These are phyloP conservation scores for Trichomalopsis sarcophagae DNA, from an alignment of 1,140 invertebrate genomes.

Conservation along the genomic window DNA sequence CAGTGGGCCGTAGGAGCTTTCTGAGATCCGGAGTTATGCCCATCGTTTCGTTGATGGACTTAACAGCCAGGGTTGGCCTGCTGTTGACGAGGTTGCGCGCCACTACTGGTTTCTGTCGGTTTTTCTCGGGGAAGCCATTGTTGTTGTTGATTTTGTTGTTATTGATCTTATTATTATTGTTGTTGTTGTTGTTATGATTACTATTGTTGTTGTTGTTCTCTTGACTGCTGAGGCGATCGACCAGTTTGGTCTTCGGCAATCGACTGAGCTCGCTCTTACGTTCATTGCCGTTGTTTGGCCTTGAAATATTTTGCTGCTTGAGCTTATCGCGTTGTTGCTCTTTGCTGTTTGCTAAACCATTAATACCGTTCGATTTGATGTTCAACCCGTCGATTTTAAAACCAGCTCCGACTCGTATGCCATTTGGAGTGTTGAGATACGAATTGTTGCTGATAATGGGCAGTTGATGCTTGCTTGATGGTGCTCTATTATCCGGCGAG, in stretches of 20 bases:
- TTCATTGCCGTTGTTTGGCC: neutral
- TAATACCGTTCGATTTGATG: conserved; percentile 41
- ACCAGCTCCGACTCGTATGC: conserved; percentile 57
- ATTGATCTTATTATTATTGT: conserved; percentile 39
- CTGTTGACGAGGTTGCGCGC: conserved; percentile 52
- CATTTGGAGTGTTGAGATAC: conserved; percentile 68
- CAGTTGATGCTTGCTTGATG: conserved; percentile 24
- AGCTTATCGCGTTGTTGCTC: conserved; percentile 7
- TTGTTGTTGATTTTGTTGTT: conserved; percentile 51
- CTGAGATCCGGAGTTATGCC: conserved; percentile 73
- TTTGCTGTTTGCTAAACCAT: conserved; percentile 3
- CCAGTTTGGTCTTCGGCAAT: conserved; percentile 26
- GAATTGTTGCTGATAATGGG: conserved; percentile 56
- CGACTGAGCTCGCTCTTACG: conserved; percentile 16
- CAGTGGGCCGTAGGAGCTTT: conserved; percentile 74
- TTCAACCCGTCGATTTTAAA: conserved; percentile 43
- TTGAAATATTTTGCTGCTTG: conserved; percentile 42
- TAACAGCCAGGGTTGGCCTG: conserved; percentile 40
- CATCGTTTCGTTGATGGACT: conserved; percentile 62
- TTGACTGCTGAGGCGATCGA: neutral
- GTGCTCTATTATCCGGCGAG: conserved; percentile 46
- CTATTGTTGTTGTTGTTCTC: conserved; percentile 50
- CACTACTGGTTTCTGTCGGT: conserved; percentile 47
- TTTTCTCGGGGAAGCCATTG: conserved; percentile 50
- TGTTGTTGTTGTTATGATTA: conserved; percentile 35